Conservation (phyloP, 2,888 invertebrate species). For the Oligia strigilis region DNA sequence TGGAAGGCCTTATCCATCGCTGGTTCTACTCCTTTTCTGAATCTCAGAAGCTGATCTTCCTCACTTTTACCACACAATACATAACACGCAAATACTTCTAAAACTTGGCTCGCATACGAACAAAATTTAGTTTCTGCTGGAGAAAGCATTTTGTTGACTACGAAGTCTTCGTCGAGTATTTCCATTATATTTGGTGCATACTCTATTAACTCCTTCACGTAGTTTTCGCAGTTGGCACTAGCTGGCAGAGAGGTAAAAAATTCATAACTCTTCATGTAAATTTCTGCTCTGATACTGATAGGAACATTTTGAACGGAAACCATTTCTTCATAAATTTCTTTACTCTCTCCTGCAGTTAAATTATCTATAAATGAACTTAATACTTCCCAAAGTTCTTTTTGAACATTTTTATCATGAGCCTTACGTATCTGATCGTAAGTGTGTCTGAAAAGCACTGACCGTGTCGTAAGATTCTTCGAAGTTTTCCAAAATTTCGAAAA, state of each 20-base stretch:
- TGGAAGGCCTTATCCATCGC: constrained; percentile 31
- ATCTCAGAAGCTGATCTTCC: constrained; percentile 32
- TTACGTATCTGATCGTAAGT: constrained; percentile 71
- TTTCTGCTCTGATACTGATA: constrained; percentile 30
- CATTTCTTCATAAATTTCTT: constrained; percentile 68
- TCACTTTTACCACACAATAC: constrained; percentile 23
- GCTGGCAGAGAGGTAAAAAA: constrained; percentile 70
- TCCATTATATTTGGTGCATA: constrained; percentile 37
- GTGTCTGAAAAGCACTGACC: constrained; percentile 73
- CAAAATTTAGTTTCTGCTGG: constrained; percentile 18
- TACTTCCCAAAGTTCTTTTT: constrained; percentile 70
- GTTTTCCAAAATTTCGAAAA: constrained; percentile 73
- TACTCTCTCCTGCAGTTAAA: constrained; percentile 69
- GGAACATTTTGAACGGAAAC: constrained; percentile 66
- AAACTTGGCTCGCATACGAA: background rate
- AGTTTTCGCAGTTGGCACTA: constrained; percentile 62
- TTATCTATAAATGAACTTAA: background rate
- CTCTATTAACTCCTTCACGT: constrained; percentile 59
- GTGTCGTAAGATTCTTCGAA: constrained; percentile 76
- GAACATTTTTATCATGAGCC: constrained; percentile 64
- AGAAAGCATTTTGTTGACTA: background rate
- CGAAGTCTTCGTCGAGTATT: constrained; percentile 22
- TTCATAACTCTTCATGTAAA: constrained; percentile 72
- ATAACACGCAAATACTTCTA: constrained; percentile 25
- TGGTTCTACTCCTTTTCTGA: constrained; percentile 18